A percentile compares a stretch with the other conserved stretches of the same genome.
phyloP scores from a whole-genome alignment of 2,888 invertebrate genomes.

The Rambutsinella grinnellia region DNA sequence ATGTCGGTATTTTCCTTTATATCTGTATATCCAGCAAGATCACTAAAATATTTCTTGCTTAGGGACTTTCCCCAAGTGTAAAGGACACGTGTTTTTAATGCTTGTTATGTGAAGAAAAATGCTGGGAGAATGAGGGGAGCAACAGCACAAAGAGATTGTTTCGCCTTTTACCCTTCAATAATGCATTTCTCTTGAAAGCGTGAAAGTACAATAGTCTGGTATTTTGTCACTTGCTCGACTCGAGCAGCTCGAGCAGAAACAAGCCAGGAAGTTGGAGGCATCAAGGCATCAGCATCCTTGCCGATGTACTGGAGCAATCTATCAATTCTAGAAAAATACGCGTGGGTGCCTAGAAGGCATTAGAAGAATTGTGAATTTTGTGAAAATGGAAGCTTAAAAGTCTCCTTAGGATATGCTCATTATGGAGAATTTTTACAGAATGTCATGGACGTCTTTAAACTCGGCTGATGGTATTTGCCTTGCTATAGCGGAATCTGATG shows the following conservation, averaged over 20 bases:
- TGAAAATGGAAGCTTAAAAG: too few relatives aligned
- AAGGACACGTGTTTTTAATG: neutral
- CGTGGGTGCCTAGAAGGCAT: too few relatives aligned
- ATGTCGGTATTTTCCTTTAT: neutral
- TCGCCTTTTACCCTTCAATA: slow-evolving; percentile 10
- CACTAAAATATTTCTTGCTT: neutral
- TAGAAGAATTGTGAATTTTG: too few relatives aligned
- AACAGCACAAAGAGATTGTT: slow-evolving; percentile 2
- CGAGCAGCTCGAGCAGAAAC: neutral
- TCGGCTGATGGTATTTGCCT: too few relatives aligned
- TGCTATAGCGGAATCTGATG: too few relatives aligned
- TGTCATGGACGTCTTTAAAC: too few relatives aligned
- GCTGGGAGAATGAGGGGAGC: neutral
- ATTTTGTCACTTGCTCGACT: too few relatives aligned
- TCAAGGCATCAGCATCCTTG: neutral
- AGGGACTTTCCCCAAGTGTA: neutral
- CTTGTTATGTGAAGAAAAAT: neutral
- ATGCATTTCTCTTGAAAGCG: neutral
- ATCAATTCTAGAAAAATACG: too few relatives aligned
- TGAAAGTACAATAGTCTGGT: neutral
- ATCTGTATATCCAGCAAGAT: neutral
- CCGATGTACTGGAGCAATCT: neutral
- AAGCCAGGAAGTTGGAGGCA: neutral
- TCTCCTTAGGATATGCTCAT: too few relatives aligned
- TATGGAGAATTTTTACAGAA: too few relatives aligned